Percentiles rank a stretch among this genome's conserved stretches.
Conservation (phyloP, 1,140 invertebrate species). For the Drosophila paulistorum region DNA sequence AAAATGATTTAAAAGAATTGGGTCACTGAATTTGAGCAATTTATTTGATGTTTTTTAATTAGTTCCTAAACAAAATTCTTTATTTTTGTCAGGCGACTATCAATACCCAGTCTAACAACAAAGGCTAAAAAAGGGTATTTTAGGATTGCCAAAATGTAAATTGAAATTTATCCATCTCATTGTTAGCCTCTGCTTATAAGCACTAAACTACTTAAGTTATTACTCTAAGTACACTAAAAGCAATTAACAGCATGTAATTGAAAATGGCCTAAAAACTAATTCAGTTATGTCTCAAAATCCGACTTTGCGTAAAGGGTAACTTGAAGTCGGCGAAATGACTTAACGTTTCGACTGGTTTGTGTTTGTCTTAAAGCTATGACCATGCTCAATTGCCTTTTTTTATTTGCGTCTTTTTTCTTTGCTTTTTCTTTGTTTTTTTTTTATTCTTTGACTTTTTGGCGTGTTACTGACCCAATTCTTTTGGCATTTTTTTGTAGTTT, state of each 20-base stretch:
- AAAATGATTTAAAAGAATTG: constrained; percentile 63
- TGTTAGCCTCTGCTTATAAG: no score
- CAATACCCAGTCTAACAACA: neutral
- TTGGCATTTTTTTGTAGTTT: constrained; percentile 44
- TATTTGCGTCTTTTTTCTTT: constrained; percentile 50
- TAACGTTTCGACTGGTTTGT: constrained; percentile 21
- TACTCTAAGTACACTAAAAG: no score
- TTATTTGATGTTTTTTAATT: constrained; percentile 67
- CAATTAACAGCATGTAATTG: no score
- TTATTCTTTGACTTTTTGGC: constrained; percentile 52
- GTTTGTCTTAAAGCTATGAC: constrained; percentile 58
- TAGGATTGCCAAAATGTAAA: neutral
- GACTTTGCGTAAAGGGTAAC: neutral
- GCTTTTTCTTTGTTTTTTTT: constrained; percentile 29
- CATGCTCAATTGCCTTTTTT: constrained; percentile 71
- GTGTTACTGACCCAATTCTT: constrained; percentile 80
- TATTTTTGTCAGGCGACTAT: constrained; percentile 26
- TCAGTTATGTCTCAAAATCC: no score
- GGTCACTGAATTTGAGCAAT: constrained; percentile 74
- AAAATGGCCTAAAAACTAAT: no score
- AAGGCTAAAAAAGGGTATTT: neutral
- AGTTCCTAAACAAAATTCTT: constrained; percentile 14
- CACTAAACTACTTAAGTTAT: no score
- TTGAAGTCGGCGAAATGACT: neutral
- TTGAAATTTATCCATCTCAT: no score